Base-by-base conservation (phyloP, 2,113 vertebrate species). In the Crocuta crocuta region DNA sequence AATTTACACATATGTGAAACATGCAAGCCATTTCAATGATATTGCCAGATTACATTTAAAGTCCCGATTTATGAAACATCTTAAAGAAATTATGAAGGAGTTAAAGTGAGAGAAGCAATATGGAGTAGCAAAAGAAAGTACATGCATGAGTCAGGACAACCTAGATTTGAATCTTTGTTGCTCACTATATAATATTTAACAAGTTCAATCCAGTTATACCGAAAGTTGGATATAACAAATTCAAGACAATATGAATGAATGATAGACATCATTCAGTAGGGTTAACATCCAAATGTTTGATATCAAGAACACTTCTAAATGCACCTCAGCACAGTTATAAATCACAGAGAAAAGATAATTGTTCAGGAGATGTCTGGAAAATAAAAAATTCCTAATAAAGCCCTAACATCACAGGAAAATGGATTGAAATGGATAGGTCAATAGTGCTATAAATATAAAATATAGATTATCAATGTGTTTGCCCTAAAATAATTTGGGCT, bases 1-100 rank as follows among this genome's bases (percentile, higher is more conserved):
- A 95, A 81, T 78, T 97, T 97, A 92, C 19, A 83, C 35, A 39
- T 66, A 94, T 88, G 13, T 87, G 76, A 93, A 91, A 74, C 73
- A 95, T 58, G 45, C 39, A 66, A 94, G 31, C 28, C 63, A 93
- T 89, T 95, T 95, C 65, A 95, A n/a, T 79, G n/a, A 84, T 45
- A 92, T 23, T 80, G 26, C 28, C 58, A 96, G 68, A 94, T 68
- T 92, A 74, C 1, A 80, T 63, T 84, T 76, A 70, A 97, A 63
- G 68, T 84, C 55, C 23, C 33, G 83, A 63, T 84, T 85, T 95
- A 50, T 88, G n/a, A 70, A 89, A 70, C 74, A 88, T 55, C 35
- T 55, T 89, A 53, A 76, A 91, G 21, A 95, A 87, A 88, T 65
- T 63, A 83, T 87, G 35, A 89, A 83, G n/a, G 76, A 17, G 19